These are phyloP conservation scores for Mesoclemmys tuberculata DNA, from an alignment of 2,113 vertebrate genomes.

Conservation along the genomic window DNA sequence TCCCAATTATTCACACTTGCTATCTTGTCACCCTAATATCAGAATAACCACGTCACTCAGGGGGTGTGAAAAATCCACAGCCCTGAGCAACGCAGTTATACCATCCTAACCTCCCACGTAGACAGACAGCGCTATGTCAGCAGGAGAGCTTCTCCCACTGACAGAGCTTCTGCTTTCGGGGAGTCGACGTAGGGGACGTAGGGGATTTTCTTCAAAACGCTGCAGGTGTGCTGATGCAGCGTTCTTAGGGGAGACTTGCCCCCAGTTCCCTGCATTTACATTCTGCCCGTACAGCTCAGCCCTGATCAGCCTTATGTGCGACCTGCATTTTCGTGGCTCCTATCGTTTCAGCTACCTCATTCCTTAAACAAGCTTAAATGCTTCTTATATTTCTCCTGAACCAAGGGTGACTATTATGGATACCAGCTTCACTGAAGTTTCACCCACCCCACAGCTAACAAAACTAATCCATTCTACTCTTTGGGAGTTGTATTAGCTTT, in stretches of 20 bases:
- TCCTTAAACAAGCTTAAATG: background rate
- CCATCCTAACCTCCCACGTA: background rate
- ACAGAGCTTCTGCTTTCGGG: background rate
- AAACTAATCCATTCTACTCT: background rate
- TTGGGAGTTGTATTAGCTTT: background rate
- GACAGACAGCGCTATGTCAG: background rate
- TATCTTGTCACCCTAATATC: too few relatives aligned
- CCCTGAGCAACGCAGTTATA: too few relatives aligned
- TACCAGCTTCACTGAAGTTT: background rate
- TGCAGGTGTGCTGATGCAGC: background rate
- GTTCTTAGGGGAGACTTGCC: background rate
- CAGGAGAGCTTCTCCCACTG: background rate
- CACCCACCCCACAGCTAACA: background rate
- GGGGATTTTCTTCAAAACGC: background rate
- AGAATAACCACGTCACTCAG: background rate
- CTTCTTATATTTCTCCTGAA: background rate
- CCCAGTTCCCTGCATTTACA: background rate
- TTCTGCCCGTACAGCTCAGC: background rate
- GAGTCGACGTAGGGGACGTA: background rate
- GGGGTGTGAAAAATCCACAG: background rate
- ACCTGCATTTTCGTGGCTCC: background rate
- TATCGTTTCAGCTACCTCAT: background rate
- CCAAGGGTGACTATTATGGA: background rate
- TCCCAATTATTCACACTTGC: too few relatives aligned
- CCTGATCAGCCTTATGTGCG: fast-evolving